Evolutionary conservation across 2,888 invertebrate species (phyloP).

Genomic region (Limenitis camilla): DNA sequence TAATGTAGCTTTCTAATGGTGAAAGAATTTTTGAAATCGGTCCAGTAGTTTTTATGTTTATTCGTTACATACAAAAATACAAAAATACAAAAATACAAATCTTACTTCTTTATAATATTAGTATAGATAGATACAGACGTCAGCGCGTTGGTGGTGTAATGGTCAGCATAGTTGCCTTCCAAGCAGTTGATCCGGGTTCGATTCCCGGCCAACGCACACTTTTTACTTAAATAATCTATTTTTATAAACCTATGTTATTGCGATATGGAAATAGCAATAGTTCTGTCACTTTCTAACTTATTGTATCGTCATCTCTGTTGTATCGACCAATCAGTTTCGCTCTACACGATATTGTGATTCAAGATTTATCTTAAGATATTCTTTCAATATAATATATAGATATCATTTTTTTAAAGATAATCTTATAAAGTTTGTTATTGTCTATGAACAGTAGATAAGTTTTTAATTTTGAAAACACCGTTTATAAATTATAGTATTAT

Average conservation of each 20-base stretch:
- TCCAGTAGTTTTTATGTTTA: no score
- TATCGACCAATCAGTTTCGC: constrained; percentile 40
- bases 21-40: no score
- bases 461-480: no score
- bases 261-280: constrained; percentile 3
- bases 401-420: no score
- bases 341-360: constrained; percentile 11
- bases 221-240: constrained; percentile 15
- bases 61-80: no score
- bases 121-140: no score
- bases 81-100: no score
- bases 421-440: no score
- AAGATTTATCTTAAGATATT: constrained; percentile 26
- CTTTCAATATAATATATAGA: neutral
- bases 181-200: constrained; percentile 57
- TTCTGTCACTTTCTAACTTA: constrained; percentile 27
- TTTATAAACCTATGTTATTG: constrained; percentile 12
- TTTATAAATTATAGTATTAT: no score
- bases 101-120: no score
- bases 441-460: no score
- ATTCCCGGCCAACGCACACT: constrained; percentile 45
- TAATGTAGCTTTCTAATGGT: no score
- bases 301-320: constrained; percentile 30
- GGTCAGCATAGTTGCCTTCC: constrained; percentile 55
- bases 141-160: constrained; percentile 62